Evolutionary conservation across 2,888 invertebrate genomes (phyloP).

Genomic region (Drosophila nigricruria): DNA sequence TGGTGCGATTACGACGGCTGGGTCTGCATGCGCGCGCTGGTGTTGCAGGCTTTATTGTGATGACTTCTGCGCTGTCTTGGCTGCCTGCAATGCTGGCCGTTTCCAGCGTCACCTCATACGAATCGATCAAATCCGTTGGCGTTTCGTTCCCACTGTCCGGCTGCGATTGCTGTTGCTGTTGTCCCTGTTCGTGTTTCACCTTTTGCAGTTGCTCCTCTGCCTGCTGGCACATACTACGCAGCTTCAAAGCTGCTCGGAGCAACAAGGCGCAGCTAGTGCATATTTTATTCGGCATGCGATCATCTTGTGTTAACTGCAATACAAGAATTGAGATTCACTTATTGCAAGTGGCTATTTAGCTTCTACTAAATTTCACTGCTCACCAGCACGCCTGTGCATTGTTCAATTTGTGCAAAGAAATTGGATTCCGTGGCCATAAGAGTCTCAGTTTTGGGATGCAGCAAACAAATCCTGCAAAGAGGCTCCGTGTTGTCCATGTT

Average conservation of each 20-base stretch:
- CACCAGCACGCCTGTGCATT: slow-evolving; percentile 76
- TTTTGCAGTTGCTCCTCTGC: slow-evolving; percentile 47
- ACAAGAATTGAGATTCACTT: not conserved
- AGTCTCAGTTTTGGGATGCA: slow-evolving; percentile 55
- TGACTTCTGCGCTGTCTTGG: slow-evolving; percentile 22
- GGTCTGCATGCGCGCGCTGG: not conserved
- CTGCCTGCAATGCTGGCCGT: slow-evolving; percentile 20
- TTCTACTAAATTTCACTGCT: not conserved
- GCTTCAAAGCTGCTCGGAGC: slow-evolving; percentile 61
- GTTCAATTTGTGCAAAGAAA: slow-evolving; percentile 60
- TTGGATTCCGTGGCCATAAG: slow-evolving; percentile 39
- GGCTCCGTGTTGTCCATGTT: slow-evolving; percentile 37
- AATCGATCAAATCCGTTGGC: slow-evolving; percentile 40
- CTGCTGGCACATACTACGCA: slow-evolving; percentile 60
- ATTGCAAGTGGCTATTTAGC: not conserved
- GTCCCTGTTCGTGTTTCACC: slow-evolving; percentile 4
- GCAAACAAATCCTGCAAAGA: slow-evolving; percentile 76
- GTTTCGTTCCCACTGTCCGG: slow-evolving; percentile 30
- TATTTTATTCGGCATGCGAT: slow-evolving; percentile 62
- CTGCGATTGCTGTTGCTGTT: slow-evolving; percentile 18
- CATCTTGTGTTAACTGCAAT: slow-evolving; percentile 53
- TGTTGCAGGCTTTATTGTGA: slow-evolving; percentile 18
- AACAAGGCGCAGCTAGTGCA: slow-evolving; percentile 67
- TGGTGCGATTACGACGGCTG: slow-evolving; percentile 13
- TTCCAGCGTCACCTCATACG: slow-evolving; percentile 52